phyloP scores from a whole-genome alignment of 2,797 vertebrate species.

The Poecilia gillii region DNA sequence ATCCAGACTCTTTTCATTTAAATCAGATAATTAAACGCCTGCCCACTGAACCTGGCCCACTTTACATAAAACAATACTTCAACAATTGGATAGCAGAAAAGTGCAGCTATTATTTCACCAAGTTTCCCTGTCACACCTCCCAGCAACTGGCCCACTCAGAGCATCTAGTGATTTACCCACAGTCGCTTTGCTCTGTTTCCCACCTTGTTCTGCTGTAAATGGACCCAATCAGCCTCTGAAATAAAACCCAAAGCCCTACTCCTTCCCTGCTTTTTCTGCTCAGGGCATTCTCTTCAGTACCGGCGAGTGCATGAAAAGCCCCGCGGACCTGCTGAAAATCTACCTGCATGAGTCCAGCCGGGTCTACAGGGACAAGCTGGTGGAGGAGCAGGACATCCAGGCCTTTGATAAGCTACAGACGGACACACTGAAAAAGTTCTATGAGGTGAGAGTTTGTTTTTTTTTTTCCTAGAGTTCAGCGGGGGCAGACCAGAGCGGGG shows the following conservation, averaged over 20 bases:
- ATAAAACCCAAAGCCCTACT: conserved; percentile 29
- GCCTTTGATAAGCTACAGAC: conserved; percentile 91
- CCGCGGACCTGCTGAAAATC: conserved; percentile 88
- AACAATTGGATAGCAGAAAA: conserved; percentile 48
- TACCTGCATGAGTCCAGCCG: conserved; percentile 93
- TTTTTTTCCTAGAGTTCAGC: conserved; percentile 43
- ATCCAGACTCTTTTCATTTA: not conserved
- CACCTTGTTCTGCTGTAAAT: conserved; percentile 43
- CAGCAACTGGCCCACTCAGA: conserved; percentile 45
- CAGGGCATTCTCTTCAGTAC: conserved; percentile 94
- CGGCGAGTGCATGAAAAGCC: conserved; percentile 83
- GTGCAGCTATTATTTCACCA: conserved; percentile 29
- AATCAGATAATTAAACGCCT: conserved; percentile 11
- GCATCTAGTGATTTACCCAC: conserved; percentile 46
- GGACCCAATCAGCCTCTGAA: conserved; percentile 36
- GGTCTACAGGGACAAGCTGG: conserved; percentile 94
- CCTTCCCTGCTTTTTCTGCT: conserved; percentile 13
- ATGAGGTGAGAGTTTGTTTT: conserved; percentile 78
- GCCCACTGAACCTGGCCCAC: conserved; percentile 14
- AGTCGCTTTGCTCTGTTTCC: conserved; percentile 39
- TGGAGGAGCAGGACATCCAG: conserved; percentile 86
- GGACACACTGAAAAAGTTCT: conserved; percentile 88
- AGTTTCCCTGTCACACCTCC: conserved; percentile 43
- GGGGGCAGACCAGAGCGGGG: conserved; percentile 39
- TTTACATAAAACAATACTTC: conserved; percentile 30